phyloP scores from a whole-genome alignment of 1,140 invertebrate species.

The Ostrea denselamellosa region DNA sequence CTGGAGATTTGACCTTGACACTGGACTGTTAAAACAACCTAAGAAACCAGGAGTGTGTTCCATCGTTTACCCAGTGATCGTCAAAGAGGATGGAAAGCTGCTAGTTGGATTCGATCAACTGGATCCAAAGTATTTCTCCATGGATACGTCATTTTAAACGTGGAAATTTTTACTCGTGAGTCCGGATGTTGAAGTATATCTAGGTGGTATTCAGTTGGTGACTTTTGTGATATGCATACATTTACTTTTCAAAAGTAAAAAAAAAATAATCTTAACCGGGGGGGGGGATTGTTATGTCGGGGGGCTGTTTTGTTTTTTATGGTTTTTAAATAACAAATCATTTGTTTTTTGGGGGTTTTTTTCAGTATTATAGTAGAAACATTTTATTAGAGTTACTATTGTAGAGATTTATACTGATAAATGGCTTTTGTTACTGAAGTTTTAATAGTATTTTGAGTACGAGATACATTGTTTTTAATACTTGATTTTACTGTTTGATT shows the following conservation, averaged over 20 bases:
- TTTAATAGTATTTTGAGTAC: no score
- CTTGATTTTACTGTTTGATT: background rate
- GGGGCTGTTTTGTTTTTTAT: no score
- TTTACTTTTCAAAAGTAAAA: no score
- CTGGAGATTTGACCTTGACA: constrained; percentile 70
- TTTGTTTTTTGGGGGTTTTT: background rate
- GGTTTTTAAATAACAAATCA: no score
- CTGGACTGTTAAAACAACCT: constrained; percentile 59
- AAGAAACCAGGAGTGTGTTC: constrained; percentile 46
- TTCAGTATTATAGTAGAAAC: background rate
- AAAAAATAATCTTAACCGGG: no score
- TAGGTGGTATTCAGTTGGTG: no score
- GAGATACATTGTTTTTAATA: background rate
- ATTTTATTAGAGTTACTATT: background rate
- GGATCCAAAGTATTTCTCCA: constrained; percentile 60
- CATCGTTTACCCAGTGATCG: constrained; percentile 59
- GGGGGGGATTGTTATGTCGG: no score
- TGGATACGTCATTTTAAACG: constrained; percentile 44
- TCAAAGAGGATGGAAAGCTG: constrained; percentile 57
- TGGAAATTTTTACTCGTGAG: background rate
- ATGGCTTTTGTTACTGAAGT: background rate
- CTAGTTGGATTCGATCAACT: constrained; percentile 67
- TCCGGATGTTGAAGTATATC: background rate
- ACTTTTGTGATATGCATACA: no score
- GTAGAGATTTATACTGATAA: background rate